phyloP scores from a whole-genome alignment of 2,113 vertebrate species.

The Podilymbus podiceps region DNA sequence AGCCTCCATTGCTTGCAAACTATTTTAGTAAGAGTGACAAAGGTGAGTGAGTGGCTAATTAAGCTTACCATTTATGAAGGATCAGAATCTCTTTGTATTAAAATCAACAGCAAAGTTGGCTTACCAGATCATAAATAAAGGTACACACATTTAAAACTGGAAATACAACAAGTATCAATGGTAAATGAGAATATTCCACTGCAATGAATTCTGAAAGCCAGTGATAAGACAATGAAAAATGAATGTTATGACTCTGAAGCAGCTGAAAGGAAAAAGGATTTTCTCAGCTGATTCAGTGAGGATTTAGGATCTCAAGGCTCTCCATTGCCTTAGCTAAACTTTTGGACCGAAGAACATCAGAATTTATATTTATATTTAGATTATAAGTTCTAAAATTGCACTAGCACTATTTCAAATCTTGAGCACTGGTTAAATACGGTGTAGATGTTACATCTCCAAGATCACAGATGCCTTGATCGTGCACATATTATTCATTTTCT shows the following conservation, averaged over 20 bases:
- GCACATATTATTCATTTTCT: accelerated
- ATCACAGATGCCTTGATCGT: background rate
- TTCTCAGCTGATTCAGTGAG: background rate
- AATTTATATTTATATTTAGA: background rate
- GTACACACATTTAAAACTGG: background rate
- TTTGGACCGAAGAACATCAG: background rate
- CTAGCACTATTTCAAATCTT: background rate
- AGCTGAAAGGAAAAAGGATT: background rate
- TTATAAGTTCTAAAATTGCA: background rate
- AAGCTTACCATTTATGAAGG: background rate
- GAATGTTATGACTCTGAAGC: background rate
- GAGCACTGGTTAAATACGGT: background rate
- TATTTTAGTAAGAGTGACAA: background rate
- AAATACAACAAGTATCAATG: background rate
- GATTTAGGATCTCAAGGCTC: background rate
- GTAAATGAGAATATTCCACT: background rate
- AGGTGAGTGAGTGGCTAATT: background rate
- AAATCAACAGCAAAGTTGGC: background rate
- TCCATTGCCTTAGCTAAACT: background rate
- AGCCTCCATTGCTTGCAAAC: background rate
- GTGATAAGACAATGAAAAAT: background rate
- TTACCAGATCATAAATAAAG: background rate
- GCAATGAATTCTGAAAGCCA: background rate
- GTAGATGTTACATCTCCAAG: background rate
- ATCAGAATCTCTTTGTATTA: background rate